phyloP scores from a whole-genome alignment of 2,797 vertebrate species.

The Anisognathus igniventris region DNA sequence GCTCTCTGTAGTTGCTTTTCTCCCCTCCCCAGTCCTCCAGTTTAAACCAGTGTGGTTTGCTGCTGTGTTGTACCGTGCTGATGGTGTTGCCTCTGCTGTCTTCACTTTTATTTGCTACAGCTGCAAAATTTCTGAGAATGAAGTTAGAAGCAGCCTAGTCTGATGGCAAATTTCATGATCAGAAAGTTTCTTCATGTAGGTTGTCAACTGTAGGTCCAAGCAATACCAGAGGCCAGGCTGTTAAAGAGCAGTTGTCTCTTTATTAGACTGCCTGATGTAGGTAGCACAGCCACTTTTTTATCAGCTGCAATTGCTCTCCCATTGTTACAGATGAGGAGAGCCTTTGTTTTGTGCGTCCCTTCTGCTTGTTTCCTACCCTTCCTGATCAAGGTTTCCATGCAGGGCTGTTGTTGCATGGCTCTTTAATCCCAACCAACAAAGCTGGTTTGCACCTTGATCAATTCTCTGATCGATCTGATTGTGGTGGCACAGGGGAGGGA shows the following conservation, averaged over 20 bases:
- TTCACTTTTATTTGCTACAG: neutral
- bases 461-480: neutral
- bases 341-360: neutral
- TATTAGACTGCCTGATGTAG: neutral
- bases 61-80: neutral
- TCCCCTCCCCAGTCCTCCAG: accelerated
- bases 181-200: neutral
- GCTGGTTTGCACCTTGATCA: neutral
- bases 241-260: neutral
- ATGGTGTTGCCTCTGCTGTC: neutral
- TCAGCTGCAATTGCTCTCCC: neutral
- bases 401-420: neutral
- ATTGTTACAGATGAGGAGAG: neutral
- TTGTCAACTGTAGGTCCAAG: neutral
- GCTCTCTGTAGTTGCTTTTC: neutral
- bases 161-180: neutral
- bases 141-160: neutral
- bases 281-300: neutral
- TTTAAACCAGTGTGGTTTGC: neutral
- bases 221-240: neutral
- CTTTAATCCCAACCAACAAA: neutral
- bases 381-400: neutral
- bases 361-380: neutral
- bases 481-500: neutral
- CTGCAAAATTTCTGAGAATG: neutral